phyloP scores from a whole-genome alignment of 2,113 vertebrate species.

The Vimba vimba region DNA sequence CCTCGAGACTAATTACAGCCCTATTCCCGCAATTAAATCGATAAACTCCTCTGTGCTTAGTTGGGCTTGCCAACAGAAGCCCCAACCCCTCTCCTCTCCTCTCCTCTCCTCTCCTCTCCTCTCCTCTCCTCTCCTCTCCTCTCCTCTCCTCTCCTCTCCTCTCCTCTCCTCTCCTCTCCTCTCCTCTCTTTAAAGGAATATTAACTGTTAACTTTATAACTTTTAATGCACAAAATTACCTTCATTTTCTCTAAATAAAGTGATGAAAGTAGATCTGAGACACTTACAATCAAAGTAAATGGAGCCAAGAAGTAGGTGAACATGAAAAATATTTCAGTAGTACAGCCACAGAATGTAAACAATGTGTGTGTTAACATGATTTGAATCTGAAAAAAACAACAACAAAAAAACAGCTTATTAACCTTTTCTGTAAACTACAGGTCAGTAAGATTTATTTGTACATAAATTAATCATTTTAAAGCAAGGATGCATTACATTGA shows the following conservation, averaged over 20 bases:
- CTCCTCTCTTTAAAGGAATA: neutral
- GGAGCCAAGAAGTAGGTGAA: neutral
- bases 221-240: neutral
- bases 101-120: constrained; percentile 1
- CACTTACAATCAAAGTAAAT: neutral
- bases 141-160: constrained; percentile 13
- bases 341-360: neutral
- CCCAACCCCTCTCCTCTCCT: constrained; percentile 9
- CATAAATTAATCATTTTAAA: neutral
- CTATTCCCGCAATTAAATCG: constrained; percentile 73
- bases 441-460: neutral
- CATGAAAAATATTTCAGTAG: neutral
- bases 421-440: too few species aligned
- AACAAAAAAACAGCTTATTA: too few species aligned
- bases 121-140: neutral
- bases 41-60: constrained; percentile 71
- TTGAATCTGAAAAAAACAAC: too few species aligned
- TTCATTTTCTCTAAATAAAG: too few species aligned
- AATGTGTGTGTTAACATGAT: neutral
- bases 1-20: constrained; percentile 72
- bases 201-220: too few species aligned
- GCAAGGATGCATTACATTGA: too few species aligned
- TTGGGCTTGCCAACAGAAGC: constrained; percentile 51
- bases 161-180: neutral
- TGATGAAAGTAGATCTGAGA: neutral